Percentiles rank a stretch among this genome's conserved stretches.
Conservation (phyloP, 2,797 vertebrate species). For the Clarias pachynema region DNA sequence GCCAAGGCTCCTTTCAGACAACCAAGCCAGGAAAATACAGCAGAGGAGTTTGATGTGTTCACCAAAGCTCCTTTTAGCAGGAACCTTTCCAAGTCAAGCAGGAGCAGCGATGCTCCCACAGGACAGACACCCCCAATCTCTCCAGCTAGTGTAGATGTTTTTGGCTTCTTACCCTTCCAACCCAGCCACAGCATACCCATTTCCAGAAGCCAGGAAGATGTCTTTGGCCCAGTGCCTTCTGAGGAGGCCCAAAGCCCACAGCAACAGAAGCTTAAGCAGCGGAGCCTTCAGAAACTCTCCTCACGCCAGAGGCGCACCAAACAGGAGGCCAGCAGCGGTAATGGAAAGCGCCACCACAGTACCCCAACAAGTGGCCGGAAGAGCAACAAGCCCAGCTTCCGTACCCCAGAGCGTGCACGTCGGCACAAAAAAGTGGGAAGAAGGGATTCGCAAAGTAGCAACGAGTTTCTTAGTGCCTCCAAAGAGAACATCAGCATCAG, state of each 20-base stretch:
- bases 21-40: constrained; percentile 62
- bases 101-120: constrained; percentile 53
- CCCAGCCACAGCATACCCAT: constrained; percentile 66
- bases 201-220: constrained; percentile 78
- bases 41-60: constrained; percentile 91
- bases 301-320: constrained; percentile 89
- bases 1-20: constrained; percentile 76
- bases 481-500: constrained; percentile 94
- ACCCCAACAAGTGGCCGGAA: constrained; percentile 86
- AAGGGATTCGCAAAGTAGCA: constrained; percentile 96
- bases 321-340: constrained; percentile 80
- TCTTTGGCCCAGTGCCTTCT: constrained; percentile 79
- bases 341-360: constrained; percentile 89
- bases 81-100: constrained; percentile 76
- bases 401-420: constrained; percentile 88
- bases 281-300: constrained; percentile 88
- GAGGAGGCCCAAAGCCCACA: constrained; percentile 83
- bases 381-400: constrained; percentile 82
- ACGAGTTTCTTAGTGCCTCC: constrained; percentile 90
- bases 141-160: constrained; percentile 80
- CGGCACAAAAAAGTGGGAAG: constrained; percentile 87
- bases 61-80: constrained; percentile 92
- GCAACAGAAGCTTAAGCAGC: constrained; percentile 87
- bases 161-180: constrained; percentile 90
- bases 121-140: constrained; percentile 73